Evolutionary conservation across 2,797 vertebrate species (phyloP).

Genomic region (Eupleurogrammus muticus): DNA sequence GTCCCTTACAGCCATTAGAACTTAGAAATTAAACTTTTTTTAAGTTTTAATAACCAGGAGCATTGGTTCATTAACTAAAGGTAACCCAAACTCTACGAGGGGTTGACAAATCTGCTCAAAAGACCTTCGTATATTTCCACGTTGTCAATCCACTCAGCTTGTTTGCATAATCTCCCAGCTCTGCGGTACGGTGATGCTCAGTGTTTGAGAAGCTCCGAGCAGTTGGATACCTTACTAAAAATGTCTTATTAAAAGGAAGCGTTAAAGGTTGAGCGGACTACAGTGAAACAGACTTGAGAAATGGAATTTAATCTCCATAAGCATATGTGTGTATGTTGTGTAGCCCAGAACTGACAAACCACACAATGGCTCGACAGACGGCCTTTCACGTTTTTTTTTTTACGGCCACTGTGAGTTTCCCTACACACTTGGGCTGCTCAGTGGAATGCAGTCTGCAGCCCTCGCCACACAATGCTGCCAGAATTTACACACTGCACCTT

Average conservation of each 20-base stretch:
- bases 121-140: constrained; percentile 29
- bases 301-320: no score
- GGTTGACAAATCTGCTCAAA: constrained; percentile 52
- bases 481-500: no score
- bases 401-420: no score
- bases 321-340: no score
- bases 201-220: constrained; percentile 1
- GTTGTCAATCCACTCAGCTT: constrained; percentile 43
- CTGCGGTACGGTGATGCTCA: constrained; percentile 5
- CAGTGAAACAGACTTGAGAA: no score
- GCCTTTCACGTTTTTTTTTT: no score
- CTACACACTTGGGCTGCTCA: no score
- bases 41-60: constrained; percentile 32
- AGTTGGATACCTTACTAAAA: constrained; percentile 11
- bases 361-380: no score
- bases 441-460: no score
- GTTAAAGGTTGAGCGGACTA: neutral
- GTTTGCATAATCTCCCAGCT: constrained; percentile 63
- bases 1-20: constrained; percentile 29
- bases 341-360: no score
- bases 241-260: neutral
- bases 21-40: constrained; percentile 27
- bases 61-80: constrained; percentile 32
- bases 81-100: constrained; percentile 31
- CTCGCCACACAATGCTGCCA: no score